Conservation (phyloP, 2,888 invertebrate genomes). For the Abrostola triplasia region DNA sequence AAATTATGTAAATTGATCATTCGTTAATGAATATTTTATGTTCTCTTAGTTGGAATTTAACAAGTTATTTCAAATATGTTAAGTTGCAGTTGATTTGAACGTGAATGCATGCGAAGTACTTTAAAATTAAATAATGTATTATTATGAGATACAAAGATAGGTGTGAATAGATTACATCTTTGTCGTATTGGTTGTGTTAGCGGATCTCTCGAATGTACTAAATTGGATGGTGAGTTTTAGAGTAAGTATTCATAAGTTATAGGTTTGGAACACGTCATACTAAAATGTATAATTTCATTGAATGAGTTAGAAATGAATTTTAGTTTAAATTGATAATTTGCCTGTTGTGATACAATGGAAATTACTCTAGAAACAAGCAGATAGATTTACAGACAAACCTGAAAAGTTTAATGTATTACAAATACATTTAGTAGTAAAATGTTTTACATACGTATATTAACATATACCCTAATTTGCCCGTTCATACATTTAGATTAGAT, state of each 20-base stretch:
- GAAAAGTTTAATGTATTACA: neutral
- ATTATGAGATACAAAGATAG: slow-evolving; percentile 29
- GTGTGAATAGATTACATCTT: slow-evolving; percentile 38
- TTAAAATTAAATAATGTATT: slow-evolving; percentile 32
- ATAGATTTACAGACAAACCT: slow-evolving; percentile 44
- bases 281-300: slow-evolving; percentile 22
- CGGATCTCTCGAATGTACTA: slow-evolving; percentile 71
- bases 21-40: slow-evolving; percentile 28
- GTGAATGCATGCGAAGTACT: slow-evolving; percentile 26
- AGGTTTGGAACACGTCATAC: slow-evolving; percentile 28
- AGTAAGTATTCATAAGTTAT: slow-evolving; percentile 38
- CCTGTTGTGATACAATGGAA: neutral
- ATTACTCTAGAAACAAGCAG: slow-evolving; percentile 26
- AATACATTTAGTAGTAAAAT: neutral
- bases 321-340: slow-evolving; percentile 9
- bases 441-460: slow-evolving; percentile 19
- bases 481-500: slow-evolving; percentile 50
- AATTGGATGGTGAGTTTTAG: slow-evolving; percentile 57
- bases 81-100: slow-evolving; percentile 36
- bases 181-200: slow-evolving; percentile 70
- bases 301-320: slow-evolving; percentile 24
- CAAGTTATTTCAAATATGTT: slow-evolving; percentile 1
- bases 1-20: slow-evolving; percentile 25
- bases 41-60: slow-evolving; percentile 36
- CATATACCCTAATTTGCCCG: slow-evolving; percentile 18